Evolutionary conservation across 2,113 vertebrate genomes (phyloP), one percentile per base, ranked within the genome.

Genomic region (Calyptommatus sinebrachiatus): DNA sequence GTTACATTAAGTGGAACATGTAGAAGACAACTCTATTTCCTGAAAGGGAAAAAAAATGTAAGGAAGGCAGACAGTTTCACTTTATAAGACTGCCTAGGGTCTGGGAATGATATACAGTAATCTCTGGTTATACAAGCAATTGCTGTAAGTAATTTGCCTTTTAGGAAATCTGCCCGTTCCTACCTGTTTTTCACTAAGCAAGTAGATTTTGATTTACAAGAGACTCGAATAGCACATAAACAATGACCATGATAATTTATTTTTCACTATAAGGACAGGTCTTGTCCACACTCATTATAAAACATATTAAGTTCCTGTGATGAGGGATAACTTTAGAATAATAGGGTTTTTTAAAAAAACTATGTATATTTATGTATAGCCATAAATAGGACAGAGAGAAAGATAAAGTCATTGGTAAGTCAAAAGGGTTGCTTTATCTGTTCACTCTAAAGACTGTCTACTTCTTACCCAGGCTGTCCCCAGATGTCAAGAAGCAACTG

Each of bases 11-110:
- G 71, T 86, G 85, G 60, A 93, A 89, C 90, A 92, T 86, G 91
- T 93, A 90, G 92, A 92, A 93, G 92, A 90, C 89, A 89, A 88
- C 78, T 81, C 84, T 68, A 87, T 88, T 95, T 95, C 94, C 93
- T 92, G 90, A 91, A 94, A 16, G 53, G 53, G 53, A 57, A 57
- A 57, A 53, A 53, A 91, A 92, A 89, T 87, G 75, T 79, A 90
- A 93, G 16, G 53, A 91, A 92, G 88, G 87, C 92, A 91, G 89
- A 85, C 87, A 88, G 89, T 92, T 91, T 93, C 80, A 1, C 86
- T 88, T 8, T 5, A 4, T 71, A 81, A 94, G 88, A 87, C 89
- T 79, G 87, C 78, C 89, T 89, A 84, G 89, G 4, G 70, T 90
- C 91, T 84, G 89, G 82, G 31, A 5, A 87, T 86, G 88, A 57